Conservation (phyloP, 23 tunicate species). For the Halocynthia roretzi region DNA sequence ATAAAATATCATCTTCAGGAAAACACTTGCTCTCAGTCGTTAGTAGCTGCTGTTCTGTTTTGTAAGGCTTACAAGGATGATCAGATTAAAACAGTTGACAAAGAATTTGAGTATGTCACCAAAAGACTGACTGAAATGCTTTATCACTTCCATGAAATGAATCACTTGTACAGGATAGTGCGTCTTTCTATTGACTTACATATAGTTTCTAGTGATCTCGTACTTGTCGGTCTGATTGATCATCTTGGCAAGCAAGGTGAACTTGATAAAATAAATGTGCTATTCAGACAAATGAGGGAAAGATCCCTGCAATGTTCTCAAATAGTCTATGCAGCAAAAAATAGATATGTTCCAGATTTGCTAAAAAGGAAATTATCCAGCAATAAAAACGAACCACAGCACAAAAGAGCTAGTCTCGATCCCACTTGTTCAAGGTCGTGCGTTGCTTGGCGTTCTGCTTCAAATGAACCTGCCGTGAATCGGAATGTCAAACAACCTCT, state of each 20-base stretch:
- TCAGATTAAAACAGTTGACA: background rate
- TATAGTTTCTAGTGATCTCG: slow-evolving; percentile 3
- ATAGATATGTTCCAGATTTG: background rate
- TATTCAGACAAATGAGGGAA: slow-evolving; percentile 5
- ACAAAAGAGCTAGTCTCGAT: no score
- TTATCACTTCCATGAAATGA: background rate
- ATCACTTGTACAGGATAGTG: slow-evolving; percentile 17
- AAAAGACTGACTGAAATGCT: background rate
- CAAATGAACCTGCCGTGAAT: no score
- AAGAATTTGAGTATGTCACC: background rate
- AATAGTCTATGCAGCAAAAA: background rate
- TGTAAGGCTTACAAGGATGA: slow-evolving; percentile 8
- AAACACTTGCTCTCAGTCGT: slow-evolving; percentile 5
- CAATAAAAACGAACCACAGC: background rate
- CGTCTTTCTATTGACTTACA: slow-evolving; percentile 5
- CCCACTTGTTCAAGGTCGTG: no score
- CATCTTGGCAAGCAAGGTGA: background rate
- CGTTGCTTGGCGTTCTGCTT: no score
- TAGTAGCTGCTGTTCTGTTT: slow-evolving; percentile 12
- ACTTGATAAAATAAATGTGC: slow-evolving; percentile 1
- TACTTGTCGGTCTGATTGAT: slow-evolving; percentile 10
- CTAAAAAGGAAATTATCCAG: no score
- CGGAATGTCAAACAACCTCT: no score
- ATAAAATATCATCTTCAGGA: background rate
- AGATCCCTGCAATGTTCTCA: background rate